Evolutionary conservation across 2,113 vertebrate species (phyloP).

Genomic region (Ursus arctos): DNA sequence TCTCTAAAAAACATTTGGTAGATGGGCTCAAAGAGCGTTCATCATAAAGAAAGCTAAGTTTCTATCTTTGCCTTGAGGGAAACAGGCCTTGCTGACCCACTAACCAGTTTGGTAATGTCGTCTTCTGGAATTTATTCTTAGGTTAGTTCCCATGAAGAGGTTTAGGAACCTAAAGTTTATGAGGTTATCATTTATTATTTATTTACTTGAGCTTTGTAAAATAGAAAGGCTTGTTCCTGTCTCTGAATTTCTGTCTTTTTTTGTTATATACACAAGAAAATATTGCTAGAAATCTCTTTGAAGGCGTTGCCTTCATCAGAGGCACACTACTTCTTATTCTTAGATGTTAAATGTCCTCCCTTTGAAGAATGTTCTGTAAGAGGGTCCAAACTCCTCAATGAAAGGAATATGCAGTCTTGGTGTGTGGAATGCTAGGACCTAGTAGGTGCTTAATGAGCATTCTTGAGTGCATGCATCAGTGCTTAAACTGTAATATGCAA

Average conservation of each 20-base stretch:
- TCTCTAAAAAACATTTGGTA: slow-evolving; percentile 4
- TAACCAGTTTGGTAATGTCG: not conserved
- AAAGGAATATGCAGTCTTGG: not conserved
- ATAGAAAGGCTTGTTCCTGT: not conserved
- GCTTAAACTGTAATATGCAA: not conserved
- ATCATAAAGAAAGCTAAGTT: slow-evolving; percentile 21
- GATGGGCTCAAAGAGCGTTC: not conserved
- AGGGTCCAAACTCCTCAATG: not conserved
- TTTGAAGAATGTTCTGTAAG: not conserved
- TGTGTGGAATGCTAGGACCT: not conserved
- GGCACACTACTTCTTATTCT: not conserved
- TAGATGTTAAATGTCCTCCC: not conserved
- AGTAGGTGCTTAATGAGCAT: not conserved
- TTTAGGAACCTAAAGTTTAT: not conserved
- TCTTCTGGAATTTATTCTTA: not conserved
- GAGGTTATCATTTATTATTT: not conserved
- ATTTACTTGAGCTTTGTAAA: not conserved
- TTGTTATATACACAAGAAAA: slow-evolving; percentile 25
- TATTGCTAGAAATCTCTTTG: not conserved
- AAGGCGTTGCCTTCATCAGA: not conserved
- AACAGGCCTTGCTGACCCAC: not conserved
- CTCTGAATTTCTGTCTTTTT: not conserved
- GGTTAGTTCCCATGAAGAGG: not conserved
- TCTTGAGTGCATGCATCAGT: not conserved
- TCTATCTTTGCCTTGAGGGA: not conserved